Conservation (phyloP, 1,140 invertebrate species). For the Babylonia areolata region DNA sequence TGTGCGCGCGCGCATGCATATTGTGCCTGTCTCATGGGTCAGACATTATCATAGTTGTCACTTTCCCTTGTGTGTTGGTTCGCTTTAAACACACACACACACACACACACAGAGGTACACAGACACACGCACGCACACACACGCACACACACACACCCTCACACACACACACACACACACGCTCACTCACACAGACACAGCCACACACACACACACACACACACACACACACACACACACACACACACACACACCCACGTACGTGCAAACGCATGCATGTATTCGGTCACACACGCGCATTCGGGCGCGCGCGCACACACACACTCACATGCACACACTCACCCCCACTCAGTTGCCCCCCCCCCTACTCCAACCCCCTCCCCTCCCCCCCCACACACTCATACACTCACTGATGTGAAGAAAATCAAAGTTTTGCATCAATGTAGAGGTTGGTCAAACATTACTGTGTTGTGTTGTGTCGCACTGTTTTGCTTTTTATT, state of each 20-base stretch:
- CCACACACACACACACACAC: background rate
- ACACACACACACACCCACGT: background rate
- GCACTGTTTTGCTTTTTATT: background rate
- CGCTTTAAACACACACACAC: background rate
- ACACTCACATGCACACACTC: background rate
- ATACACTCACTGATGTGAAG: background rate
- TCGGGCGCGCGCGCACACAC: background rate
- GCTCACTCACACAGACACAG: background rate
- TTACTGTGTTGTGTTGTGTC: no score
- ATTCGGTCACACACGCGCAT: background rate
- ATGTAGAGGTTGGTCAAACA: no score
- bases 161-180: conserved; percentile 2
- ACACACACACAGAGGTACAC: background rate
- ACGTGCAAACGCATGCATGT: background rate
- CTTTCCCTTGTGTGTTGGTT: no score
- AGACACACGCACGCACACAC: background rate
- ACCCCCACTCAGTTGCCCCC: background rate
- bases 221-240: background rate
- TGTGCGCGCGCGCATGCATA: background rate
- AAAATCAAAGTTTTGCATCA: no score
- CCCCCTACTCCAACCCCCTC: background rate
- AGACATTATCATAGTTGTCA: no score
- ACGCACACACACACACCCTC: background rate
- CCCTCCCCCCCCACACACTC: background rate
- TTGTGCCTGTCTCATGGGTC: background rate